phyloP scores from a whole-genome alignment of 2,888 invertebrate species.

The Harpalus rufipes region DNA sequence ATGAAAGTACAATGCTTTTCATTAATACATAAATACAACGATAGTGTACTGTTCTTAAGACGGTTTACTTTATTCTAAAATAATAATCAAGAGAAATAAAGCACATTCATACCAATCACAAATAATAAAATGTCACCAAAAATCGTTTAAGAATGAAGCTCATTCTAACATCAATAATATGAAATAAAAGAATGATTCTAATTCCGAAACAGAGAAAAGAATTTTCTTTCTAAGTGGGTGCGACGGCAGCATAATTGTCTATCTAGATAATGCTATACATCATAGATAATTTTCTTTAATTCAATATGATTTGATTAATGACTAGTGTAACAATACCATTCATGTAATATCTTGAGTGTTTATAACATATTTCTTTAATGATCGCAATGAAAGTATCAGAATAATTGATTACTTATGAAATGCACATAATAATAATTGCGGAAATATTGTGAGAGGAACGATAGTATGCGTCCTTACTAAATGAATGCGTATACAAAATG shows the following conservation, averaged over 20 bases:
- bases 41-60: no score
- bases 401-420: conserved; percentile 38
- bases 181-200: no score
- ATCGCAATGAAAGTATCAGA: conserved; percentile 27
- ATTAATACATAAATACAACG: no score
- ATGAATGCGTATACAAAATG: not conserved
- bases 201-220: no score
- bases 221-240: no score
- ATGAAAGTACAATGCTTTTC: no score
- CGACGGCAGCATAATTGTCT: not conserved
- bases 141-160: no score
- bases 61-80: no score
- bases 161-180: no score
- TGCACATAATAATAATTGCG: conserved; percentile 32
- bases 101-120: no score
- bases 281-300: not conserved
- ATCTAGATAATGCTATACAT: not conserved
- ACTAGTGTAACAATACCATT: not conserved
- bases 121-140: no score
- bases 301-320: not conserved
- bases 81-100: no score
- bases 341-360: conserved; percentile 7
- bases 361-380: conserved; percentile 1
- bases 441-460: conserved; percentile 36
- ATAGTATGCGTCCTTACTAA: not conserved